A percentile compares a stretch with the other conserved stretches of the same genome.
phyloP scores from a whole-genome alignment of 2,113 vertebrate genomes.

The Python bivittatus region DNA sequence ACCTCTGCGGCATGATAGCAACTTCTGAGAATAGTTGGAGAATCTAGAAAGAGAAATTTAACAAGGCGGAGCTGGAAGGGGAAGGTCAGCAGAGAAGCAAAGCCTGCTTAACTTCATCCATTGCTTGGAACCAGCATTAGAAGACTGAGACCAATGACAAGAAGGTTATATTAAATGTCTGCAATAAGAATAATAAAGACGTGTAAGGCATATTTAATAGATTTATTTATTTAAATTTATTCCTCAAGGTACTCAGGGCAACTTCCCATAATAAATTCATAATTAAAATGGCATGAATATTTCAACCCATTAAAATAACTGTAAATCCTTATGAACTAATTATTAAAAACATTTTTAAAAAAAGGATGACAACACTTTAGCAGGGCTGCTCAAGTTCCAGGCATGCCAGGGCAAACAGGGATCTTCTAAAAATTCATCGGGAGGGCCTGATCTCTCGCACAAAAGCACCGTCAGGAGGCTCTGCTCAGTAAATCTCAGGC shows the following conservation, averaged over 20 bases:
- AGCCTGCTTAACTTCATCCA: not conserved
- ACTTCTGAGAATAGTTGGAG: conserved; percentile 26
- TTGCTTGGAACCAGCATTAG: not conserved
- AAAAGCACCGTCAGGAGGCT: not conserved
- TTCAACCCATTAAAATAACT: not conserved
- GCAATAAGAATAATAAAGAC: not conserved
- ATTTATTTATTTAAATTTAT: not conserved
- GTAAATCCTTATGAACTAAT: not conserved
- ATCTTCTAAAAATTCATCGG: not conserved
- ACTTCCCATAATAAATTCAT: not conserved
- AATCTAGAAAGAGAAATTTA: conserved; percentile 29
- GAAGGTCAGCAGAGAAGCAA: not conserved
- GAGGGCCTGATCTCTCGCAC: not conserved
- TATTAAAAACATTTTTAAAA: not conserved
- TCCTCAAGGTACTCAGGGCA: not conserved
- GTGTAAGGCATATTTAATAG: not conserved
- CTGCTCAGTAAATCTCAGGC: not conserved
- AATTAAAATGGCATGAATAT: not conserved
- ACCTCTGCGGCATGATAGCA: not conserved
- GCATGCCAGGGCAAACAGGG: not conserved
- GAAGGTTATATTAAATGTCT: not conserved
- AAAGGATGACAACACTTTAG: not conserved
- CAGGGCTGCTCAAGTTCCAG: not conserved
- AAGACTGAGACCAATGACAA: not conserved
- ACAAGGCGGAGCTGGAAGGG: not conserved